Evolutionary conservation across 2,797 vertebrate species (phyloP).

Genomic region (Triplophysa yarkandensis): DNA sequence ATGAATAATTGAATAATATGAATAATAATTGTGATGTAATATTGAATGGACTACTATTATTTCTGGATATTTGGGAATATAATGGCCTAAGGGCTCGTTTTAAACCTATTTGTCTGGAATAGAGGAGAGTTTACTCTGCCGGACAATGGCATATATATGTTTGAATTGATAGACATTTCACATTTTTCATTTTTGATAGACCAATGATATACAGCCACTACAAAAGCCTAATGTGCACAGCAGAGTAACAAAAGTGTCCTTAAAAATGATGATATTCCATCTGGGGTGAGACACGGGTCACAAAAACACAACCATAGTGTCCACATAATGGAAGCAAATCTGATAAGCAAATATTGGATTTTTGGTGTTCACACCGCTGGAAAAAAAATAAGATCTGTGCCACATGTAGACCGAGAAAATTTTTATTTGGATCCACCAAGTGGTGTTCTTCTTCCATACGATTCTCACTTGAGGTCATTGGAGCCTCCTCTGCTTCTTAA

Average conservation of each 20-base stretch:
- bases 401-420: not conserved
- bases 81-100: too few relatives aligned
- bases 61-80: too few relatives aligned
- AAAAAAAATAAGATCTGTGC: constrained; percentile 22
- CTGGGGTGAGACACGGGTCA: not conserved
- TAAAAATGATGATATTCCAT: not conserved
- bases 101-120: too few relatives aligned
- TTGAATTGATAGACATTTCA: not conserved
- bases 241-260: not conserved
- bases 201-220: not conserved
- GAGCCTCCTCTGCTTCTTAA: constrained; percentile 33
- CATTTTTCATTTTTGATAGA: not conserved
- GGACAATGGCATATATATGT: too few relatives aligned
- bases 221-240: not conserved
- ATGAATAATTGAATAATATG: too few relatives aligned
- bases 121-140: too few relatives aligned
- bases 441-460: constrained; percentile 10
- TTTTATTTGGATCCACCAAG: not conserved
- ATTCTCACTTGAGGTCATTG: constrained; percentile 18
- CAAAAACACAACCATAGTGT: not conserved
- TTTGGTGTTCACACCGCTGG: constrained; percentile 17
- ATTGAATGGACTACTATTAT: too few relatives aligned
- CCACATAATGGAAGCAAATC: constrained; percentile 28
- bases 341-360: constrained; percentile 24
- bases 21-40: too few relatives aligned